phyloP scores from a whole-genome alignment of 2,797 vertebrate species.

The Lophotriccus pileatus region DNA sequence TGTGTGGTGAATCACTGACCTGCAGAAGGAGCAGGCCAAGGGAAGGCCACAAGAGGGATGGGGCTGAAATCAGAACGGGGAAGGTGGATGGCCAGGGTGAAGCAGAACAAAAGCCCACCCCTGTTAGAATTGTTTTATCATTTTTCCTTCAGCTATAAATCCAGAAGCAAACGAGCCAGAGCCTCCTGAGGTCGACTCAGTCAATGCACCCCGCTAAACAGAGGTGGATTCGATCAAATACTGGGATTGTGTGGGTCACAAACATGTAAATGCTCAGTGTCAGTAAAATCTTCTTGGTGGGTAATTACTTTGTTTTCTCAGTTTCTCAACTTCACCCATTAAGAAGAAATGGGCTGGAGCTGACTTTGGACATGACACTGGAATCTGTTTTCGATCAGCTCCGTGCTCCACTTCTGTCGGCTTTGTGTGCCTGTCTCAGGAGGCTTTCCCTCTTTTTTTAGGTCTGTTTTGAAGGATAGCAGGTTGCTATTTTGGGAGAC shows the following conservation, averaged over 20 bases:
- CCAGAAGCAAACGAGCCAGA: neutral
- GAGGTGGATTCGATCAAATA: neutral
- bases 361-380: neutral
- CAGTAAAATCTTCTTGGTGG: neutral
- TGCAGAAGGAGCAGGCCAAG: conserved; percentile 8
- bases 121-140: neutral
- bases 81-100: conserved; percentile 4
- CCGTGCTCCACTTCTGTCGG: conserved; percentile 27
- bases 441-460: neutral
- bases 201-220: neutral
- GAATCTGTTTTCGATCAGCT: conserved; percentile 63
- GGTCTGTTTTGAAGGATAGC: conserved; percentile 42
- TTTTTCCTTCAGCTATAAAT: neutral
- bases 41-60: neutral
- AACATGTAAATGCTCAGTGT: neutral
- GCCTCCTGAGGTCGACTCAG: neutral
- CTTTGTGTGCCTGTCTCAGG: conserved; percentile 29
- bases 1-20: conserved; percentile 39
- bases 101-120: conserved; percentile 6
- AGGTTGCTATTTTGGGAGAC: conserved; percentile 53
- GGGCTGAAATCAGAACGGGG: neutral
- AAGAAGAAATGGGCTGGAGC: conserved; percentile 16
- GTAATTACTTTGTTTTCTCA: conserved; percentile 15
- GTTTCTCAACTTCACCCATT: neutral
- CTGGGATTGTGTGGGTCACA: neutral